phyloP scores from a whole-genome alignment of 2,797 vertebrate species.

The Eidolon dupreanum region DNA sequence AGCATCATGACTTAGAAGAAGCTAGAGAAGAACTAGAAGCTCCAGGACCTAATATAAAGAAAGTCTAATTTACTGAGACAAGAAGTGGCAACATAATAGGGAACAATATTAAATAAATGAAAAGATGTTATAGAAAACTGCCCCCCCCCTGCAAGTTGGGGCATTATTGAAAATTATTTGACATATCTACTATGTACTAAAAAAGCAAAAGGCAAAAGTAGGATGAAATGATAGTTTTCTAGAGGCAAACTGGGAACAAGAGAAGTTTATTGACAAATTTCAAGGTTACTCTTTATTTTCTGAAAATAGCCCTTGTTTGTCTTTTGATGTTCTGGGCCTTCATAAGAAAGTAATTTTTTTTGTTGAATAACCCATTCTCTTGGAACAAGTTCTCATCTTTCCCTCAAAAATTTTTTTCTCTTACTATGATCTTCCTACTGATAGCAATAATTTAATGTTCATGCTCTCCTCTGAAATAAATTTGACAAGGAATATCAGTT shows the following conservation, averaged over 20 bases:
- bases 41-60: not conserved
- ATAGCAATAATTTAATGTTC: constrained; percentile 37
- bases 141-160: constrained; percentile 55
- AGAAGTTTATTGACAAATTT: constrained; percentile 72
- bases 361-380: constrained; percentile 37
- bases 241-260: constrained; percentile 41
- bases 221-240: constrained; percentile 60
- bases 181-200: not conserved
- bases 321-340: constrained; percentile 1
- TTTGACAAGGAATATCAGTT: constrained; percentile 18
- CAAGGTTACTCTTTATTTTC: constrained; percentile 58
- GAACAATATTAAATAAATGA: constrained; percentile 68
- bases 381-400: not conserved
- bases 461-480: constrained; percentile 19
- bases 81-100: constrained; percentile 44
- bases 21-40: not conserved
- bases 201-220: constrained; percentile 68
- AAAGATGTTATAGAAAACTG: constrained; percentile 58
- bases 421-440: not conserved
- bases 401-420: not conserved
- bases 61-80: constrained; percentile 31
- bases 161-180: constrained; percentile 73
- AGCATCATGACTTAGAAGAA: not conserved
- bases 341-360: constrained; percentile 66
- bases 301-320: constrained; percentile 48